A percentile compares a stretch with the other conserved stretches of the same genome.
These are phyloP conservation scores for Drosophila saltans DNA, from an alignment of 1,140 invertebrate species.

Conservation along the genomic window DNA sequence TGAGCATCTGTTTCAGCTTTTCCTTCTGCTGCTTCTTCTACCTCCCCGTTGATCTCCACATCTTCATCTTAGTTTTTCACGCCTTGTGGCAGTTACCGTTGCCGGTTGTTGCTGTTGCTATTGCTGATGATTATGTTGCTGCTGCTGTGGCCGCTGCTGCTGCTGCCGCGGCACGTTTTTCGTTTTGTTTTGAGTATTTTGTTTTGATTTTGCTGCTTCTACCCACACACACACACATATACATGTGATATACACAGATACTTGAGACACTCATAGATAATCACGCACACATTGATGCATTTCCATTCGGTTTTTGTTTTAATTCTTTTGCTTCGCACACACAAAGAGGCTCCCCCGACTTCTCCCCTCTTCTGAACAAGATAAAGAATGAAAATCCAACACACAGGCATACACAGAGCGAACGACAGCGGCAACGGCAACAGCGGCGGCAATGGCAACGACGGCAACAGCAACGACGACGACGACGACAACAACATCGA, in stretches of 20 bases:
- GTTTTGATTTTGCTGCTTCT: conserved; percentile 77
- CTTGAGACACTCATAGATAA: conserved; percentile 22
- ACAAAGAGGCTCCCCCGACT: not conserved
- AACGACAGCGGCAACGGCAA: conserved; percentile 6
- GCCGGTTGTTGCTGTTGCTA: conserved; percentile 29
- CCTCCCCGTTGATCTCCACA: conserved; percentile 10
- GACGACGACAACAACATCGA: conserved; percentile 28
- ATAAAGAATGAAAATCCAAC: conserved; percentile 72
- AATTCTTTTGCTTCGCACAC: conserved; percentile 76
- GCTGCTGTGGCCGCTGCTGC: conserved; percentile 25
- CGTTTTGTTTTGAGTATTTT: conserved; percentile 70
- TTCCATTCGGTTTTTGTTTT: conserved; percentile 68
- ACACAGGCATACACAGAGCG: conserved; percentile 15
- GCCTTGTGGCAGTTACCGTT: conserved; percentile 55
- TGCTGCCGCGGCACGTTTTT: conserved; percentile 68
- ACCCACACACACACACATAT: conserved; percentile 13
- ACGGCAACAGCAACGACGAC: conserved; percentile 13
- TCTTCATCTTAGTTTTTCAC: conserved; percentile 49
- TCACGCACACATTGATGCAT: conserved; percentile 7
- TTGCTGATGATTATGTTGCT: conserved; percentile 14
- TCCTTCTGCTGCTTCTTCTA: conserved; percentile 6
- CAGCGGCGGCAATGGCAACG: conserved; percentile 15
- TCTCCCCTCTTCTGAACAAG: conserved; percentile 29
- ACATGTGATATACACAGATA: conserved; percentile 49
- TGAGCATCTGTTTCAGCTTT: conserved; percentile 39